Conservation (phyloP, 2,888 invertebrate genomes). For the Monopis laevigella region DNA sequence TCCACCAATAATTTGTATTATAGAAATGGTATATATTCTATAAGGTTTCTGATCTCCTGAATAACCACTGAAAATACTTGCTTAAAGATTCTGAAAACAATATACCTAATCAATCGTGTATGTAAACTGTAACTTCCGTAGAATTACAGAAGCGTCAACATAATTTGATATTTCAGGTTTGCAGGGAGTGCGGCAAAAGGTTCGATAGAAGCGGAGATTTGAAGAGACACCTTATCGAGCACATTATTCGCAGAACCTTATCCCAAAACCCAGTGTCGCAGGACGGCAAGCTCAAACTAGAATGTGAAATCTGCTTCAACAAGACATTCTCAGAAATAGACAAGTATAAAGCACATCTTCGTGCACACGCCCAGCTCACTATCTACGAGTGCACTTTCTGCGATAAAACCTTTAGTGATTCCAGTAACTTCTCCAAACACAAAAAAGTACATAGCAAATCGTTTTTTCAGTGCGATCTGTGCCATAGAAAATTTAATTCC, state of each 20-base stretch:
- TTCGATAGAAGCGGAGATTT: conserved; percentile 54
- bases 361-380: conserved; percentile 56
- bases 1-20: no score
- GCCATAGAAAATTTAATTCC: conserved; percentile 55
- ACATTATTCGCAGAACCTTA: conserved; percentile 46
- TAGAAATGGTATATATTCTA: no score
- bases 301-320: conserved; percentile 44
- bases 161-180: conserved; percentile 45
- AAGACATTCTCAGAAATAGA: conserved; percentile 45
- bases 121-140: no score
- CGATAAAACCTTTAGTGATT: conserved; percentile 58
- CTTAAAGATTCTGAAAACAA: no score
- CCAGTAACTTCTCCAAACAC: conserved; percentile 61
- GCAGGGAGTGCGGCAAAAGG: conserved; percentile 45
- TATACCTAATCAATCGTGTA: no score
- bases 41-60: no score
- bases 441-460: conserved; percentile 54
- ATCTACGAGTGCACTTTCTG: conserved; percentile 56
- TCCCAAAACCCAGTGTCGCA: conserved; percentile 41
- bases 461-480: conserved; percentile 51
- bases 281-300: conserved; percentile 39
- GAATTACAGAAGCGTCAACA: no score
- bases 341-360: conserved; percentile 52
- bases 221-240: conserved; percentile 58
- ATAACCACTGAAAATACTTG: no score